Evolutionary conservation across 2,797 vertebrate species (phyloP).

Genomic region (Astyanax mexicanus): DNA sequence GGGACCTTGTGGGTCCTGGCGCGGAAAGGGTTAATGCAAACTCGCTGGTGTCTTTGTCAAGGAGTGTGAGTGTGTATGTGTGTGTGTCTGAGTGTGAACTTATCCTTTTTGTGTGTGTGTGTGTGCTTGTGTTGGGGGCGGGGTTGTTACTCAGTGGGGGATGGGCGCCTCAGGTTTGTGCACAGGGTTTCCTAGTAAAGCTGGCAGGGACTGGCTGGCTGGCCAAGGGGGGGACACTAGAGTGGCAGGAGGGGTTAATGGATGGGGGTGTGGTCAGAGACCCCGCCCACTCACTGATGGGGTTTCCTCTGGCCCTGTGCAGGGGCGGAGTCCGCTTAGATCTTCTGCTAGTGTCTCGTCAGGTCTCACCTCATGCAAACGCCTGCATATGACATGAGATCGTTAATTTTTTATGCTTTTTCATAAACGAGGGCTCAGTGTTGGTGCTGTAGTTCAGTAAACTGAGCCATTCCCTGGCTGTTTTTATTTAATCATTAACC

Average conservation of each 20-base stretch:
- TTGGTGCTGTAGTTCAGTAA: background rate
- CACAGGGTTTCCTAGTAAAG: conserved; percentile 83
- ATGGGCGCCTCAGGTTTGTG: conserved; percentile 80
- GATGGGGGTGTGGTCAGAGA: conserved; percentile 80
- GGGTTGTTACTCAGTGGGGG: conserved; percentile 67
- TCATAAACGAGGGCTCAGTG: no score
- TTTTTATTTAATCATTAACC: no score
- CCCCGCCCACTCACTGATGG: conserved; percentile 72
- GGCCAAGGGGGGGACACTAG: conserved; percentile 74
- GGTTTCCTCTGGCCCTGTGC: conserved; percentile 80
- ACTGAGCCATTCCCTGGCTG: background rate
- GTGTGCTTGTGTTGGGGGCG: conserved; percentile 22
- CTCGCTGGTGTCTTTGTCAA: conserved; percentile 69
- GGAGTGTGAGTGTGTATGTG: conserved; percentile 54
- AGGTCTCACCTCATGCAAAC: conserved; percentile 13
- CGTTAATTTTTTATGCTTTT: background rate
- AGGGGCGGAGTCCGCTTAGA: conserved; percentile 75
- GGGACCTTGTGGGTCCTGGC: conserved; percentile 62
- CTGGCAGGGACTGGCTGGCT: conserved; percentile 84
- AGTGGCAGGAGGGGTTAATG: conserved; percentile 76
- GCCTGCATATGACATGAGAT: background rate
- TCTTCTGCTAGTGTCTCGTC: conserved; percentile 61
- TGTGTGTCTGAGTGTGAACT: conserved; percentile 48
- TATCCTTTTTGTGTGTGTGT: conserved; percentile 30
- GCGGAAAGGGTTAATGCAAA: conserved; percentile 69